A percentile compares a stretch with the other conserved stretches of the same genome.
phyloP scores from a whole-genome alignment of 2,888 invertebrate species.

The Cephus pulcher region DNA sequence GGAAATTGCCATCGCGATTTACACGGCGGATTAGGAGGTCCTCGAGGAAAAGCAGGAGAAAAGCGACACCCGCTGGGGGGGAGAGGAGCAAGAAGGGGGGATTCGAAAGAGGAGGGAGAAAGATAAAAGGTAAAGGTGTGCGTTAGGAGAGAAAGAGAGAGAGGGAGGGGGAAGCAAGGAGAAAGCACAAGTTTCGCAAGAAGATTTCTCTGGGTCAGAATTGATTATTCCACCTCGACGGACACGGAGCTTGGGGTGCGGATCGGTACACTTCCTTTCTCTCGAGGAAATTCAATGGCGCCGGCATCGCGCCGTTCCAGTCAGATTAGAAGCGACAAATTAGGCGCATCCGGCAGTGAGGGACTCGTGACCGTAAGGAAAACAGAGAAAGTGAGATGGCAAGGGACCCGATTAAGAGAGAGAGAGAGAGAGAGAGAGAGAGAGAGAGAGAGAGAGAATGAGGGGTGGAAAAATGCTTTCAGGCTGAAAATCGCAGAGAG shows the following conservation, averaged over 20 bases:
- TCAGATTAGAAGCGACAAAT: conserved; percentile 40
- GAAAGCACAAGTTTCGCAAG: conserved; percentile 12
- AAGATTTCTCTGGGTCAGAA: conserved; percentile 16
- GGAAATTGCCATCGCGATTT: conserved; percentile 1
- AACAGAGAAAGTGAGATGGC: conserved; percentile 9
- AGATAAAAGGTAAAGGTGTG: conserved; percentile 6
- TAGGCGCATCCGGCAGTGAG: conserved; percentile 17
- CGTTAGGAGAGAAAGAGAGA: background rate
- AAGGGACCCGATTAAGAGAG: too few species aligned
- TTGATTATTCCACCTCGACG: conserved; percentile 36
- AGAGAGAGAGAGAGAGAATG: conserved; percentile 12
- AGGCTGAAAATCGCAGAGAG: conserved; percentile 7
- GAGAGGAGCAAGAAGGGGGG: conserved; percentile 4
- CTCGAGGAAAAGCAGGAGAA: conserved; percentile 3
- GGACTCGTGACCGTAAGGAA: conserved; percentile 15
- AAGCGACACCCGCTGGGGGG: conserved; percentile 6
- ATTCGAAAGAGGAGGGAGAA: conserved; percentile 12
- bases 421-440: conserved; percentile 9
- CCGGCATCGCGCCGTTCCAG: conserved; percentile 32
- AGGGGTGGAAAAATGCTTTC: background rate
- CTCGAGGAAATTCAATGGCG: conserved; percentile 24
- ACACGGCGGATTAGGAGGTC: background rate
- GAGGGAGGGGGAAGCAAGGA: conserved; percentile 19
- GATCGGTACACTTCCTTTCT: too few species aligned
- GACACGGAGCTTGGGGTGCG: conserved; percentile 23